Percentiles rank a stretch among this genome's conserved stretches.
phyloP scores from a whole-genome alignment of 2,888 invertebrate genomes.

The Drosophila dives region DNA sequence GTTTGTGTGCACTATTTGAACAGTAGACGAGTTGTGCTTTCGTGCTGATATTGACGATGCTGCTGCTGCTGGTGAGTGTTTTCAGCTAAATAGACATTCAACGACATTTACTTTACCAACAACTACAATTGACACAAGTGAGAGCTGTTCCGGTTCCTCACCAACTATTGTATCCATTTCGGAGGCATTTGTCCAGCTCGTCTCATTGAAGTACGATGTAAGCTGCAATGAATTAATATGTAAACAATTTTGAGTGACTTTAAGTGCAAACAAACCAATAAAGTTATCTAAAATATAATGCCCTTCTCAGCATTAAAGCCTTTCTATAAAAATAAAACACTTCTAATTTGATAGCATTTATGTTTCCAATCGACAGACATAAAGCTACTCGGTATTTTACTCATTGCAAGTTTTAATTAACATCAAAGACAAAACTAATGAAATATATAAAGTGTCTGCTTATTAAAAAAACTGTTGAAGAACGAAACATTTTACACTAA shows the following conservation, averaged over 20 bases:
- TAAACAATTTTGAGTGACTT: conserved; percentile 17
- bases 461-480: conserved; percentile 31
- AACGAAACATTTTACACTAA: conserved; percentile 52
- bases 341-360: conserved; percentile 36
- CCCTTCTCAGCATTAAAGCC: conserved; percentile 6
- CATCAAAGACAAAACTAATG: conserved; percentile 65
- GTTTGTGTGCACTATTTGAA: conserved; percentile 43
- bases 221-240: conserved; percentile 69
- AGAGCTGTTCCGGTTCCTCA: conserved; percentile 91
- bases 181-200: conserved; percentile 83
- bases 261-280: conserved; percentile 2
- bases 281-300: neutral
- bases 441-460: conserved; percentile 48
- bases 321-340: conserved; percentile 8
- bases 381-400: conserved; percentile 5
- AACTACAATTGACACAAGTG: conserved; percentile 91
- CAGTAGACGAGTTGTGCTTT: conserved; percentile 29
- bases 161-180: conserved; percentile 86
- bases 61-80: conserved; percentile 32
- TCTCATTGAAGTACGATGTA: conserved; percentile 85
- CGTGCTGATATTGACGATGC: conserved; percentile 11
- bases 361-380: conserved; percentile 29
- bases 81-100: conserved; percentile 78
- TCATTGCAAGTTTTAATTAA: conserved; percentile 55
- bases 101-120: conserved; percentile 89